Base-by-base conservation (phyloP, 2,888 invertebrate species). In the Allophyes oxyacanthae region DNA sequence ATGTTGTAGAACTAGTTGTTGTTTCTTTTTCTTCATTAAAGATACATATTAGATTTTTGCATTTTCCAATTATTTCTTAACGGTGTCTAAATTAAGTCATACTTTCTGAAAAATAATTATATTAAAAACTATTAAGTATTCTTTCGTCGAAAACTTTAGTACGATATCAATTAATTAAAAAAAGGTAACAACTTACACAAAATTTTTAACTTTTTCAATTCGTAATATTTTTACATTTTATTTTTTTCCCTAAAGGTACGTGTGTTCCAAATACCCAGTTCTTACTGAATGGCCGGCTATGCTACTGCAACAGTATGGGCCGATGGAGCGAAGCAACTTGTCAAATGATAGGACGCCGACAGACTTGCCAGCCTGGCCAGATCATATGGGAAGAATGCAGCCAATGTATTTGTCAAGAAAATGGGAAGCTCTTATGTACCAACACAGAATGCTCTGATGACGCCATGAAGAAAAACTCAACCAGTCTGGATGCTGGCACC, bases 241-340 rank as follows among this genome's bases (percentile, higher is more conserved):
- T 65, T 50, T 40, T 25, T 57, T 41, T 60, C n/a, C n/a, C 28
- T 20, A 8, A 36, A 92, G 91, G 79, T 65, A 71, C 84, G 75
- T 93, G 92, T 70, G 77, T 87, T n/a, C 91, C 92, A 10, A 87
- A 90, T 67, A 81, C 88, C 11, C 83, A 86, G 52, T 87, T 90
- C 63, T 60, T 83, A 61, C 50, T 86, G 52, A 90, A 90, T 74
- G 89, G 83, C 13, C 80, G 75, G 6, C 52, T 87, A 6, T 93
- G 93, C 52, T 64, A 75, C 37, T 93, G 93, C 75, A 83, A 92
- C 59, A 70, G 63, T 36, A 57, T 71, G 11, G 93, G 92, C 6
- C 80, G 66, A 41, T 90, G 88, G 85, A 82, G 72, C 37, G 86
- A 90, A 36, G 64, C 77, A 0, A 79, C 81, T 55, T 93, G 92